phyloP scores from a whole-genome alignment of 2,888 invertebrate species.

The Orthosia incerta region DNA sequence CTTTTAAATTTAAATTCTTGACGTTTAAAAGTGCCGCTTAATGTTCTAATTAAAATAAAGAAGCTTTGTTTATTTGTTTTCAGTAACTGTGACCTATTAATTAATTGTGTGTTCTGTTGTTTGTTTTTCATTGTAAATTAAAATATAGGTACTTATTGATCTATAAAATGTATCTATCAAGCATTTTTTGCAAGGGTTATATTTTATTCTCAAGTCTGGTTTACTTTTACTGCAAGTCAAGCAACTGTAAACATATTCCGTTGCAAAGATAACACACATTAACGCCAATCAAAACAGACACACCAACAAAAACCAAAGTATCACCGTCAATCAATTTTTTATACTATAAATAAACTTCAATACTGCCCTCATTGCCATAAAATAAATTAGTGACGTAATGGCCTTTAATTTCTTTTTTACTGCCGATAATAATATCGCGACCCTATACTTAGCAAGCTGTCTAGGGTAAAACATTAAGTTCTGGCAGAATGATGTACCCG shows the following conservation, averaged over 20 bases:
- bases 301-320: slow-evolving; percentile 31
- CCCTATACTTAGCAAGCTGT: slow-evolving; percentile 52
- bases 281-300: slow-evolving; percentile 11
- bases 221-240: background rate
- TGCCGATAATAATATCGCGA: slow-evolving; percentile 71
- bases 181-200: too few species aligned
- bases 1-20: too few species aligned
- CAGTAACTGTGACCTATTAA: too few species aligned
- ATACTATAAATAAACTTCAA: slow-evolving; percentile 58
- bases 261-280: background rate
- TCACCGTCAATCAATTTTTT: slow-evolving; percentile 41
- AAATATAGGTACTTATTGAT: too few species aligned
- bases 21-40: too few species aligned
- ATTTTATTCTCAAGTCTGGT: background rate
- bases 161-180: too few species aligned
- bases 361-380: slow-evolving; percentile 61
- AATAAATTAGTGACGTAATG: slow-evolving; percentile 71
- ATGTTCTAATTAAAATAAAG: too few species aligned
- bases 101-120: too few species aligned
- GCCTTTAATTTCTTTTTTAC: slow-evolving; percentile 75
- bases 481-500: slow-evolving; percentile 25
- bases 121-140: too few species aligned
- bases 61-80: too few species aligned
- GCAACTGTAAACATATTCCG: background rate
- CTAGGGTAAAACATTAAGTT: slow-evolving; percentile 49